These are phyloP conservation scores for Ceratotherium simum DNA, from an alignment of 2,113 vertebrate species.

Conservation along the genomic window DNA sequence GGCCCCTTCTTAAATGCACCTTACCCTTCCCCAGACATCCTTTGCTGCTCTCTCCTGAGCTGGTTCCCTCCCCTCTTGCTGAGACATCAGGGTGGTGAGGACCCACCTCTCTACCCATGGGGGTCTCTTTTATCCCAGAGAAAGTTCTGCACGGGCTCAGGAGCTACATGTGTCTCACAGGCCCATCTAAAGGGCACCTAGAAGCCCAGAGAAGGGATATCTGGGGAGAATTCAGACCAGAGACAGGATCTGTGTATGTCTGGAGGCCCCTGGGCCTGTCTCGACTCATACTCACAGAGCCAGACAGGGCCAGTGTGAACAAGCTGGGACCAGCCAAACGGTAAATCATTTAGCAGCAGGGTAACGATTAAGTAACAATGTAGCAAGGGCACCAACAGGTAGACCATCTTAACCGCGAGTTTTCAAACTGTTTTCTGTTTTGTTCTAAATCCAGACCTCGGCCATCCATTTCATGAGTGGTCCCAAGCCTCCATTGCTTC, in stretches of 20 bases:
- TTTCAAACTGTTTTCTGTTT: neutral
- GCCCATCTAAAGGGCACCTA: too few species aligned
- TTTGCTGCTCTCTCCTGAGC: neutral
- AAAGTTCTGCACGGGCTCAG: neutral
- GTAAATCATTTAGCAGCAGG: neutral
- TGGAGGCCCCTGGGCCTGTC: neutral
- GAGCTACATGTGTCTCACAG: neutral
- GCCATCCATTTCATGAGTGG: neutral
- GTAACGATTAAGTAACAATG: neutral
- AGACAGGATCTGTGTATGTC: too few species aligned
- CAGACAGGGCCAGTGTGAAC: neutral
- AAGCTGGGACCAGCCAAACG: neutral
- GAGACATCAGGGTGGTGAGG: neutral
- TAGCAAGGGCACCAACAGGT: neutral
- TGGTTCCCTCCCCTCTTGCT: fast-evolving
- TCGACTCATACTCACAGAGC: neutral
- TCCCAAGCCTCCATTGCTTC: neutral
- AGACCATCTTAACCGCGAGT: neutral
- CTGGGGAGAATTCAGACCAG: neutral
- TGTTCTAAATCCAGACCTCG: neutral
- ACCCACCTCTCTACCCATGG: neutral
- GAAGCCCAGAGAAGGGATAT: neutral
- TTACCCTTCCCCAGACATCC: neutral
- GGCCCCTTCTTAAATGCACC: neutral
- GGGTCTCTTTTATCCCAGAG: neutral